Conservation (phyloP, 1,140 invertebrate species). For the Eupeodes corollae region DNA sequence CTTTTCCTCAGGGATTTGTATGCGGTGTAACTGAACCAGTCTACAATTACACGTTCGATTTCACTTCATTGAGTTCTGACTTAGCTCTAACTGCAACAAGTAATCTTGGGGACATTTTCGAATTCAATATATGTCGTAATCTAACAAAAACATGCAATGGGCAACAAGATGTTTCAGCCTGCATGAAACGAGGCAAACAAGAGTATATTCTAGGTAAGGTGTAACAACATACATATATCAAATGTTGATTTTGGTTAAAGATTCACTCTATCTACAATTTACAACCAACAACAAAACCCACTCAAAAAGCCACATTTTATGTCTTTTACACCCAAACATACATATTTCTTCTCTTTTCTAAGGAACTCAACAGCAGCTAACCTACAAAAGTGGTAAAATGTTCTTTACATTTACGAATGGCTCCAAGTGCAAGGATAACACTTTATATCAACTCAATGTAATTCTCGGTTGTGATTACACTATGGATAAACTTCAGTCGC, state of each 20-base stretch:
- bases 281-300: neutral
- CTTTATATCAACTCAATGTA: constrained; percentile 22
- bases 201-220: constrained; percentile 29
- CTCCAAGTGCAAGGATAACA: constrained; percentile 20
- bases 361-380: constrained; percentile 26
- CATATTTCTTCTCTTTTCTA: neutral
- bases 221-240: neutral
- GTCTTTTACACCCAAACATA: no score
- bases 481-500: constrained; percentile 16
- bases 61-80: constrained; percentile 22
- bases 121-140: constrained; percentile 32
- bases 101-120: constrained; percentile 17
- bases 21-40: constrained; percentile 27
- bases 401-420: constrained; percentile 22
- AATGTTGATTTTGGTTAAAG: constrained; percentile 9
- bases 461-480: constrained; percentile 27
- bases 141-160: constrained; percentile 20
- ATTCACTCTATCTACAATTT: neutral
- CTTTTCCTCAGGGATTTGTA: constrained; percentile 13
- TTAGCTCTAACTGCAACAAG: constrained; percentile 17
- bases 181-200: constrained; percentile 18
- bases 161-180: constrained; percentile 24
- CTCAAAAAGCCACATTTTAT: neutral
- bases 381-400: constrained; percentile 25
- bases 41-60: constrained; percentile 27